Conservation (phyloP, 2,113 vertebrate genomes). For the Paradoxurus hermaphroditus region DNA sequence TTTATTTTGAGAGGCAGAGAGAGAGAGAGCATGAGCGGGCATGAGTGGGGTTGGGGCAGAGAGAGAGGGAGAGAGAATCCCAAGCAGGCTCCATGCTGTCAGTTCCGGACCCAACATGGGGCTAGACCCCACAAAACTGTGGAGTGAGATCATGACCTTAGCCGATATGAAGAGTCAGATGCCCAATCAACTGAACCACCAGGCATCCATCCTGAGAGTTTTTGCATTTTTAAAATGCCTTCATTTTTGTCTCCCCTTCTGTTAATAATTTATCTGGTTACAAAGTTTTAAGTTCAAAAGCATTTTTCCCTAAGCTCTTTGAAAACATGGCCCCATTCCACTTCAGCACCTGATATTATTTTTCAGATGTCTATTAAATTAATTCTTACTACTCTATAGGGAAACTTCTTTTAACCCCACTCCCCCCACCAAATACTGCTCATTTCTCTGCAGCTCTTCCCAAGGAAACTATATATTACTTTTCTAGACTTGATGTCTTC, state of each 20-base stretch:
- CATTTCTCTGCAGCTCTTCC: not conserved
- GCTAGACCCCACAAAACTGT: too few species aligned
- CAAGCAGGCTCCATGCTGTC: too few species aligned
- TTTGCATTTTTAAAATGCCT: not conserved
- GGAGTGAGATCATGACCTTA: too few species aligned
- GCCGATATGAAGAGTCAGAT: too few species aligned
- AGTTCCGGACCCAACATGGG: too few species aligned
- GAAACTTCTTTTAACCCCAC: not conserved
- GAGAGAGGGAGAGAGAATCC: too few species aligned
- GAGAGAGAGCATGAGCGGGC: too few species aligned
- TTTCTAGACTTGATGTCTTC: not conserved
- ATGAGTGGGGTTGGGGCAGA: too few species aligned
- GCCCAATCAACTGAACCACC: too few species aligned
- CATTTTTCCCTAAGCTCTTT: not conserved
- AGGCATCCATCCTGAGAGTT: not conserved
- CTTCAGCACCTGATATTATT: not conserved
- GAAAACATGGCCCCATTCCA: not conserved
- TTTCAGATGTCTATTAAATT: not conserved
- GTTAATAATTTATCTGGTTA: not conserved
- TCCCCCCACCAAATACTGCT: not conserved
- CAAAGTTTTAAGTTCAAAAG: not conserved
- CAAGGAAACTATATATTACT: not conserved
- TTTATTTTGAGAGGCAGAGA: too few species aligned
- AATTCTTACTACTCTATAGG: not conserved
- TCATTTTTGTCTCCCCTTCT: not conserved